phyloP scores from a whole-genome alignment of 2,113 vertebrate species.

The Sardina pilchardus region DNA sequence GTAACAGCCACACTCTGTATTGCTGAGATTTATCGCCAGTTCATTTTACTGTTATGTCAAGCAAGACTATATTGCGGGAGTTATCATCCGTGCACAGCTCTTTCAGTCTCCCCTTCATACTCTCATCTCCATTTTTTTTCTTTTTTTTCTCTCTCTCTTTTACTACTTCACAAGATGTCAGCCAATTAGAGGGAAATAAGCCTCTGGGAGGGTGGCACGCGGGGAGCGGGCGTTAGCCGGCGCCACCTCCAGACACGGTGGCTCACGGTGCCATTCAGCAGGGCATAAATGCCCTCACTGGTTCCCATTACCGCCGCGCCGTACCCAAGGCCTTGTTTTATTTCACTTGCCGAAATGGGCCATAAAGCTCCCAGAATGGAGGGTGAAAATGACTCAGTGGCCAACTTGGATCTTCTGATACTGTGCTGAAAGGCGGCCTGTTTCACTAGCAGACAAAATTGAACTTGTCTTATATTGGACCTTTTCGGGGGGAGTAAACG shows the following conservation, averaged over 20 bases:
- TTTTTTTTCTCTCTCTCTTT: not conserved
- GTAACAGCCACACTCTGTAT: not conserved
- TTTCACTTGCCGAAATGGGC: not conserved
- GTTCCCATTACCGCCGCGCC: not conserved
- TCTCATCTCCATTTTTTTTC: not conserved
- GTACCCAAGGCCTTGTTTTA: conserved; percentile 28
- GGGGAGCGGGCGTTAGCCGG: not conserved
- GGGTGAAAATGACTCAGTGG: not conserved
- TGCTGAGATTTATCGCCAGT: not conserved
- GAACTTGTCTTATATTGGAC: not conserved
- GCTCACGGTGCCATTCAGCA: not conserved
- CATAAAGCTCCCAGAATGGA: conserved; percentile 1
- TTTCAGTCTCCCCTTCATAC: not conserved
- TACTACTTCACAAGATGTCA: not conserved
- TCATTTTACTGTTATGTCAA: not conserved
- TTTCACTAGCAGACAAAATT: not conserved
- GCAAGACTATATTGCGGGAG: not conserved
- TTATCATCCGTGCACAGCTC: not conserved
- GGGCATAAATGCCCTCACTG: not conserved
- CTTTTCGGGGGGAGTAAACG: not conserved
- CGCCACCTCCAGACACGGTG: not conserved
- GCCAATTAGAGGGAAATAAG: conserved; percentile 10
- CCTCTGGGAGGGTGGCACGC: not conserved
- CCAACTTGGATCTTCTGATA: not conserved
- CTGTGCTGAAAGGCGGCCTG: not conserved